Conservation (phyloP, 2,888 invertebrate genomes). For the Heteromurus nitidus region DNA sequence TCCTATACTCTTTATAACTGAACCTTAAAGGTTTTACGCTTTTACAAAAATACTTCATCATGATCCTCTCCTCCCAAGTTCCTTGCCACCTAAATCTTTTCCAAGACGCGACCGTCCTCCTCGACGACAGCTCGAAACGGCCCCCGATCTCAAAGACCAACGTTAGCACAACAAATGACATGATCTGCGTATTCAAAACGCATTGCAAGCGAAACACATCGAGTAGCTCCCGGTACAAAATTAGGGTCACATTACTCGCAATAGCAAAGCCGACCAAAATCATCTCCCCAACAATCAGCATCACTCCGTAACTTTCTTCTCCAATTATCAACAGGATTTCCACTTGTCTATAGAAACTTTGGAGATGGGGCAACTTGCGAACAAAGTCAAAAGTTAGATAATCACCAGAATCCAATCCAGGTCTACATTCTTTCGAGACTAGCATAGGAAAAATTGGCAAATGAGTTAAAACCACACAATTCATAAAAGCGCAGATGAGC, state of each 20-base stretch:
- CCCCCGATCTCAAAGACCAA: not conserved
- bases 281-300: slow-evolving; percentile 9
- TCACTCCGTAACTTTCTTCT: not conserved
- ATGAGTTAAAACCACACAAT: not conserved
- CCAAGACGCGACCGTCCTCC: not conserved
- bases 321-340: slow-evolving; percentile 12
- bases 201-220: no score
- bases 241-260: not conserved
- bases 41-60: not conserved
- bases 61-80: not conserved
- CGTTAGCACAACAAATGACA: not conserved
- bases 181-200: not conserved
- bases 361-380: not conserved
- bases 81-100: not conserved
- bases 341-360: slow-evolving; percentile 10
- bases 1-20: not conserved
- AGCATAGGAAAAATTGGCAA: not conserved
- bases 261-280: not conserved
- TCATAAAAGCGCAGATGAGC: not conserved
- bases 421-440: not conserved
- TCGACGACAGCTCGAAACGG: not conserved
- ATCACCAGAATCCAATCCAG: not conserved
- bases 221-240: no score
- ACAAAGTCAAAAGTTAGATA: not conserved
- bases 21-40: not conserved